Percentiles rank a stretch among this genome's conserved stretches.
Evolutionary conservation across 2,888 invertebrate genomes (phyloP).

Genomic region (Stegophylla sp.): DNA sequence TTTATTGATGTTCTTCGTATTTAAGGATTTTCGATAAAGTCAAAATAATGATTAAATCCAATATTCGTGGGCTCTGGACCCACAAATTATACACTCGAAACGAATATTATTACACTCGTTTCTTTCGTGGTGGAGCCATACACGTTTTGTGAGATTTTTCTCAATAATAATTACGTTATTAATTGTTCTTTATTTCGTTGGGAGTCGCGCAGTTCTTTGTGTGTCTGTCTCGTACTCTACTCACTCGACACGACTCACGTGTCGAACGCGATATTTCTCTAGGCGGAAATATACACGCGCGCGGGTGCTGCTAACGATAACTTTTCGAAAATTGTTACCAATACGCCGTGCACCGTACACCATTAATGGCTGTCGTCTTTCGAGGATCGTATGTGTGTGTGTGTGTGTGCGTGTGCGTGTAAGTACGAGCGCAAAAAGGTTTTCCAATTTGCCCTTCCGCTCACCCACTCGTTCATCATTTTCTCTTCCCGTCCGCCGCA

Average conservation of each 20-base stretch:
- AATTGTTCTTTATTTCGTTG: too few species aligned
- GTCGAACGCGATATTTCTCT: neutral
- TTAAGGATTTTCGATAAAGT: too few species aligned
- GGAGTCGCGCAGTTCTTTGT: too few species aligned
- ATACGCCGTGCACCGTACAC: neutral
- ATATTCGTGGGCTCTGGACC: too few species aligned
- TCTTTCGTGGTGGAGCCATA: too few species aligned
- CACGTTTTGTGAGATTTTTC: too few species aligned
- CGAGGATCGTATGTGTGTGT: neutral
- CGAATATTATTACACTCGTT: too few species aligned
- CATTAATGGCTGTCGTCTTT: slow-evolving; percentile 41
- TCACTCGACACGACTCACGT: neutral
- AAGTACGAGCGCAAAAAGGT: slow-evolving; percentile 25
- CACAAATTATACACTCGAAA: too few species aligned
- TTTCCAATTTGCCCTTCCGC: slow-evolving; percentile 55
- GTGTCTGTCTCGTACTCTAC: too few species aligned
- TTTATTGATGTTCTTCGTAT: too few species aligned
- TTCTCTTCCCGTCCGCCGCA: slow-evolving; percentile 16
- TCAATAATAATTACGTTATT: too few species aligned
- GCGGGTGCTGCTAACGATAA: slow-evolving; percentile 32
- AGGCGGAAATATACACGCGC: neutral
- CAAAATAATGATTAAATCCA: too few species aligned
- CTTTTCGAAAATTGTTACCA: slow-evolving; percentile 32
- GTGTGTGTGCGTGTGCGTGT: neutral
- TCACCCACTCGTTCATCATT: slow-evolving; percentile 9